Conservation (phyloP, 2,113 vertebrate species). For the Gorsachius goisagi region DNA sequence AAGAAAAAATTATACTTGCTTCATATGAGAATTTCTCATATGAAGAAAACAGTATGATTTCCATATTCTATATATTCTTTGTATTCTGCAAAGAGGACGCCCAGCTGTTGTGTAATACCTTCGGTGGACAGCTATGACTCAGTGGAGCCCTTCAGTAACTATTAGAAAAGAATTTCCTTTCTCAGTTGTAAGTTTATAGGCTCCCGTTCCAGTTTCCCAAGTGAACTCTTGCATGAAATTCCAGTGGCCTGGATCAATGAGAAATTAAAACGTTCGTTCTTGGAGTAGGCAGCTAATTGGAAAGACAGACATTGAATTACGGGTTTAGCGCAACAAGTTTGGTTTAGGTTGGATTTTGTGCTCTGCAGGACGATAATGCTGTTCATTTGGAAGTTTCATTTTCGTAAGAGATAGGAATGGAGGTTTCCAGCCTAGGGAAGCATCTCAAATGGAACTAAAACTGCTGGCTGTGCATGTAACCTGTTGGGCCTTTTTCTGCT, state of each 20-base stretch:
- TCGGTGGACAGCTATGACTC: neutral
- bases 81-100: neutral
- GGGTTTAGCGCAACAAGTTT: neutral
- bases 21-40: neutral
- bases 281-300: neutral
- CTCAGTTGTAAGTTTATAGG: neutral
- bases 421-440: neutral
- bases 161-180: neutral
- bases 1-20: neutral
- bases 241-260: neutral
- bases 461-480: fast-evolving
- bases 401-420: neutral
- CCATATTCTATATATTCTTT: neutral
- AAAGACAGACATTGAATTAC: neutral
- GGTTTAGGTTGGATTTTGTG: neutral
- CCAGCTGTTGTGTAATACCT: neutral
- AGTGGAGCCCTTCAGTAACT: neutral
- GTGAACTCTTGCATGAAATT: neutral
- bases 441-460: neutral
- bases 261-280: neutral
- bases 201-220: neutral
- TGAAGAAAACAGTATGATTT: neutral
- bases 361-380: neutral
- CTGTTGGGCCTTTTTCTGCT: neutral
- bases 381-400: neutral